Evolutionary conservation across 2,888 invertebrate genomes (phyloP), one percentile per base, ranked within the genome.

Genomic region (Nemotelus nigrinus): DNA sequence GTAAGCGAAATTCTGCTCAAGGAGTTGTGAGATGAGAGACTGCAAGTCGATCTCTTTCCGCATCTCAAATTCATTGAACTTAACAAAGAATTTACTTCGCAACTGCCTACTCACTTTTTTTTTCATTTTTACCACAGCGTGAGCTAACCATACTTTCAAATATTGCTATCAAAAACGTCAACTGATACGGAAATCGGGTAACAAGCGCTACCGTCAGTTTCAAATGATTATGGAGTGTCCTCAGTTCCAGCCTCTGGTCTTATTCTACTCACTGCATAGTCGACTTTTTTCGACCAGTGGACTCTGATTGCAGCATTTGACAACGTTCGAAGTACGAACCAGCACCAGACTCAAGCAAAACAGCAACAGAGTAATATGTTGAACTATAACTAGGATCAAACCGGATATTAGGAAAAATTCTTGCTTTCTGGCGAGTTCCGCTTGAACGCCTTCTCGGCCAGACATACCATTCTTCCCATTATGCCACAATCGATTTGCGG

Each of bases 401-500:
- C 70, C 70, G 70, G 70, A 70, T 70, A 70, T 70, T 70, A 70
- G 55, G 70, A 70, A 53, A 70, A 70, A 70, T 70, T 45, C 41
- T 70, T 43, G 41, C 47, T 43, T 25, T 70, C 53, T 55, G 25
- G 53, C 43, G 70, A 47, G 53, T n/a, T 63, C 45, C 7, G 70
- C 43, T 55, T 43, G 8, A 39, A 70, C 43, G 55, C 70, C 39
- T 70, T 47, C 47, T 55, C n/a, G 7, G 43, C 53, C 25, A 47
- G 53, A 39, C 43, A 63, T 63, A 5, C 7, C 53, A 50, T 53
- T 68, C 65, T 41, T 5, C 41, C 70, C 47, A 70, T 70, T 70
- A 70, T 70, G 70, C 55, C 70, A 70, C 70, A 70, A 70, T 47
- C 70, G 70, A 70, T 70, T 70, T 70, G 70, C 70, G n/a, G 70